Evolutionary conservation across 2,888 invertebrate species (phyloP).

Genomic region (Yponomeuta malinellus): DNA sequence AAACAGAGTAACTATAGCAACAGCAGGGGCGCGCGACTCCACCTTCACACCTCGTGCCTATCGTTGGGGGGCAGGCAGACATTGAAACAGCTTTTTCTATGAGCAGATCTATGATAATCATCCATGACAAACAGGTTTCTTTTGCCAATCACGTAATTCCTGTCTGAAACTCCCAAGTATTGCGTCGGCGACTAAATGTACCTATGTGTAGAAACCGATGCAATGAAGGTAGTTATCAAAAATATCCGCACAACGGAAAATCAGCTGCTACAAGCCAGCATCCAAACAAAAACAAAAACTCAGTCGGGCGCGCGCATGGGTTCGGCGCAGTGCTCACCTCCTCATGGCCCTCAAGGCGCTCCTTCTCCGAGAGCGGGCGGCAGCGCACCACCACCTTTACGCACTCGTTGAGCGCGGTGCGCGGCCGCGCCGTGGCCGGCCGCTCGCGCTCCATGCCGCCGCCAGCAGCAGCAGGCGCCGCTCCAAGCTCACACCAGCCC

Average conservation of each 20-base stretch:
- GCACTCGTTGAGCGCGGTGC: constrained; percentile 83
- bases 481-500: constrained; percentile 28
- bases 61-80: neutral
- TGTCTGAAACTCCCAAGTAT: too few relatives aligned
- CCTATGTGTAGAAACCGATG: neutral
- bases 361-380: constrained; percentile 94
- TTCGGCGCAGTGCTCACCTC: constrained; percentile 56
- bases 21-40: neutral
- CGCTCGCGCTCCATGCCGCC: constrained; percentile 26
- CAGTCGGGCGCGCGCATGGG: constrained; percentile 26
- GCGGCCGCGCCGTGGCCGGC: constrained; percentile 58
- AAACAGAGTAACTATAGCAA: neutral
- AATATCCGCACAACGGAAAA: neutral
- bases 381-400: constrained; percentile 98
- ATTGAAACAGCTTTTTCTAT: too few relatives aligned
- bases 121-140: neutral
- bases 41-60: neutral
- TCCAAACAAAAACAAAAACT: constrained; percentile 15
- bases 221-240: neutral
- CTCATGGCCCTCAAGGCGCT: constrained; percentile 82
- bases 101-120: too few relatives aligned
- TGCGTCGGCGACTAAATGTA: too few relatives aligned
- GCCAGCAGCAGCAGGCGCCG: constrained; percentile 32
- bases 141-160: too few relatives aligned
- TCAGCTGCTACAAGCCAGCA: constrained; percentile 15